Conservation (phyloP, 2,113 vertebrate genomes). For the Petromus typicus region DNA sequence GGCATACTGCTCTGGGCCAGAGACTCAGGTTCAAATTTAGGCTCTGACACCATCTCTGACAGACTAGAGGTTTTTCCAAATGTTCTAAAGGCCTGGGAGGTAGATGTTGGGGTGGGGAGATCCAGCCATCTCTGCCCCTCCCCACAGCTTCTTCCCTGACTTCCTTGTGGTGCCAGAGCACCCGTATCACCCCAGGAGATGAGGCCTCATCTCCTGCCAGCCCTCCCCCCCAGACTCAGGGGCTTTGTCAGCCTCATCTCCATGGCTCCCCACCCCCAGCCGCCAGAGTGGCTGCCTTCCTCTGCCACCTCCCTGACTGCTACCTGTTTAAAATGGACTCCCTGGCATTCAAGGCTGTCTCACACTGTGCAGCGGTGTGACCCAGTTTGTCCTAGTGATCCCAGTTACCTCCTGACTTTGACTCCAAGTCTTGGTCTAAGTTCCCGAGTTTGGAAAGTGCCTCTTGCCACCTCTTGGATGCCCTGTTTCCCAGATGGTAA, state of each 20-base stretch:
- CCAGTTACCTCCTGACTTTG: background rate
- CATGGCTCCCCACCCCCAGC: too few relatives aligned
- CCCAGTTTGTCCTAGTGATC: background rate
- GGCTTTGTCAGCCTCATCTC: background rate
- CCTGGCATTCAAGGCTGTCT: background rate
- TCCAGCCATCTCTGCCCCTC: background rate
- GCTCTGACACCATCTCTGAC: background rate
- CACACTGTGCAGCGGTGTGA: background rate
- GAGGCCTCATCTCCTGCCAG: background rate
- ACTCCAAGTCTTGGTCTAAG: slow-evolving; percentile 31
- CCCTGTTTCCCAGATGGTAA: background rate
- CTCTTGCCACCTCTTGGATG: too few relatives aligned
- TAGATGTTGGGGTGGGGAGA: background rate
- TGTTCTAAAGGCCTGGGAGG: background rate
- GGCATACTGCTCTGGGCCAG: background rate
- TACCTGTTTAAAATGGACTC: background rate
- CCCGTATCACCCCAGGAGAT: background rate
- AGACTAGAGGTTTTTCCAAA: background rate
- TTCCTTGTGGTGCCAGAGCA: background rate
- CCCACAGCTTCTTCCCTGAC: background rate
- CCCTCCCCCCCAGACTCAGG: background rate
- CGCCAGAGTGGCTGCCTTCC: background rate
- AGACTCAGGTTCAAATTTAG: slow-evolving; percentile 41
- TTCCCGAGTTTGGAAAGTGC: background rate
- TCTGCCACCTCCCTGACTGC: background rate